Base-by-base conservation (phyloP, 2,113 vertebrate species). In the Hystrix cristata region DNA sequence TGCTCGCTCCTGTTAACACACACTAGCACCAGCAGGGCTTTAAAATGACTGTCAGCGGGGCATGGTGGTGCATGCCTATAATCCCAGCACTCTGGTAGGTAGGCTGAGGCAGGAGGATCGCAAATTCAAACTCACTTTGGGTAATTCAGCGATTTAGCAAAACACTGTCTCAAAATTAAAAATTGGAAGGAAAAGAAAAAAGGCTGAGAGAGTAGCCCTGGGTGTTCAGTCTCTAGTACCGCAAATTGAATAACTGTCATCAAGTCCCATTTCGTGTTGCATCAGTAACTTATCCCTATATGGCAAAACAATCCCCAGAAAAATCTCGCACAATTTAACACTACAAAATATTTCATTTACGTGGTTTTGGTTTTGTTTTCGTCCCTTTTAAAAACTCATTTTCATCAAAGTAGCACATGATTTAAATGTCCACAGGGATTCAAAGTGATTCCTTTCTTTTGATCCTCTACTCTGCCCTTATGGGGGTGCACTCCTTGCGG, bases 371-470 rank as follows among this genome's bases (percentile, higher is more conserved):
- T 51, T 84, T 79, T 79, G 87, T 55, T 89, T 10, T 89, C 15
- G 78, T 72, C 9, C 23, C 27, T 64, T 59, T 88, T 93, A 55
- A 57, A 79, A 74, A 65, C 71, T 62, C 80, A 76, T 15, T 84
- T 91, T 65, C 57, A 72, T 80, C 38, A 74, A 92, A 92, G 38
- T 91, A 90, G 29, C 64, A 27, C 8, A 34, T 7, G 46, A 51
- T 71, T 90, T 92, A 74, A 96, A 69, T 69, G 60, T 69, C 85
- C n/a, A 59, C 74, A 74, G 67, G 51, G 48, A 31, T 23, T 38
- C 43, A 55, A 23, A 51, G 31, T 23, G 99, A 38, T 38, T 38
- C 38, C 38, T 38, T 38, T 38, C 38, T 38, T 38, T 38, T 38
- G 38, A 38, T 38, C 38, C 38, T 38, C 38, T 38, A 38, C 38